These are phyloP conservation scores for Pseudomyrmex sp. DNA, from an alignment of 1,140 invertebrate species.

Conservation along the genomic window DNA sequence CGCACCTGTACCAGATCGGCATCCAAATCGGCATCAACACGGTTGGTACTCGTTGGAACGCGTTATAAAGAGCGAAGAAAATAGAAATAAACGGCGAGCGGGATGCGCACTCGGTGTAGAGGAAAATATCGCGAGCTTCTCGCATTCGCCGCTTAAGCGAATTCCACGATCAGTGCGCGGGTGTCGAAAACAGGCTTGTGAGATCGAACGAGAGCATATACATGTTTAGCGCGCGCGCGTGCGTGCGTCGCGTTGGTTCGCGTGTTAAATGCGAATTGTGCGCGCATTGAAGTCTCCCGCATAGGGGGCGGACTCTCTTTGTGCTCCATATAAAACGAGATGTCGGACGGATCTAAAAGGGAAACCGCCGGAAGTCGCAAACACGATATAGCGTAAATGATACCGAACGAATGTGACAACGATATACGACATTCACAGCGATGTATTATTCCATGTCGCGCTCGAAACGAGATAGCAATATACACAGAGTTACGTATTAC, in stretches of 20 bases:
- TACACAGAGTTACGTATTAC: too few species aligned
- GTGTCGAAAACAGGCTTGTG: conserved; percentile 70
- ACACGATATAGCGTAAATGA: neutral
- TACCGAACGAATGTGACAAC: conserved; percentile 16
- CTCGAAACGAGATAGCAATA: neutral
- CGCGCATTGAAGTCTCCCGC: conserved; percentile 33
- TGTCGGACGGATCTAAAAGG: conserved; percentile 48
- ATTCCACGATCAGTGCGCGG: conserved; percentile 76
- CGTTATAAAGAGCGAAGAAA: conserved; percentile 36
- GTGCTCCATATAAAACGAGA: conserved; percentile 64
- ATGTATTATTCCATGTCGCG: neutral
- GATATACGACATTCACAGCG: conserved; percentile 4
- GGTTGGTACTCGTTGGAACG: conserved; percentile 35
- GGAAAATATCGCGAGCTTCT: conserved; percentile 71
- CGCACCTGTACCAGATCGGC: conserved; percentile 70
- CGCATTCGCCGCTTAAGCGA: conserved; percentile 82
- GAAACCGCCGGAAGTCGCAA: conserved; percentile 54
- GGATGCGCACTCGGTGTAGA: conserved; percentile 53
- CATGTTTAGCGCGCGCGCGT: neutral
- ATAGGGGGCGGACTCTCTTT: conserved; percentile 56
- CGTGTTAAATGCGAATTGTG: conserved; percentile 38
- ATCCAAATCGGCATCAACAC: conserved; percentile 65
- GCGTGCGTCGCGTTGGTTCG: conserved; percentile 41
- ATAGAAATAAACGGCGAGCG: conserved; percentile 41
- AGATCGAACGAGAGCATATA: conserved; percentile 28